Base-by-base conservation (phyloP, 35 echinoderm and acorn worm genomes). In the Ophioderma brevispina region DNA sequence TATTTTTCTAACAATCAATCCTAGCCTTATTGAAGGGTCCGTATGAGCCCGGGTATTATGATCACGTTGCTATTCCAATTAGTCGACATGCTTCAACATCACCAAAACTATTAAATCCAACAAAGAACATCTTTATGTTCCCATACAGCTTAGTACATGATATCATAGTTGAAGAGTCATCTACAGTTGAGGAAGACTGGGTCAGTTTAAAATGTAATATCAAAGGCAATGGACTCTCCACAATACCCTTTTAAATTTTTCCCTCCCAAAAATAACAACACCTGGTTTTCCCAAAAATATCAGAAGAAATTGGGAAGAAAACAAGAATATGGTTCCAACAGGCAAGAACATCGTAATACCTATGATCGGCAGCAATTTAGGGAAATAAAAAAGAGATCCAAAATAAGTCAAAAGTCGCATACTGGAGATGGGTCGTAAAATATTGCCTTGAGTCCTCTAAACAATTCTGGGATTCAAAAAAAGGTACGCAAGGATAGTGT, bases 391-490 rank as follows among this genome's bases (percentile, higher is more conserved):
- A 70, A 30, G 59, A 18, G n/a, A 30, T 70, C 59, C 59, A 70
- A 70, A 70, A 70, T 15, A 25, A 70, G n/a, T 15, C 59, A 3
- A 70, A 70, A 25, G n/a, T 70, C 28, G 59, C 59, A 18, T 70
- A 70, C 28, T 70, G 59, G 59, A 70, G 28, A 25, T 70, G 59
- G 59, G 28, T 70, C 1, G 10, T 8, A 1, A 70, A 3, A 6
- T 70, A 8, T 25, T 70, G 41, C 17, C 4, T 46, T 46, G 59
- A 70, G 28, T 70, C 59, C 10, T 25, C 5, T 3, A 55, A 36
- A 81, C 79, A 37, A 38, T 81, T 81, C 33, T 79, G 77, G 77
- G 34, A 78, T 34, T 79, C 25, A 81, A 81, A 41, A 81, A 41
- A 37, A 18, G 4, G 23, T 39, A 31, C 23, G 37, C 23, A 81